Conservation (phyloP, 2,113 vertebrate genomes). For the Sialia sialis region DNA sequence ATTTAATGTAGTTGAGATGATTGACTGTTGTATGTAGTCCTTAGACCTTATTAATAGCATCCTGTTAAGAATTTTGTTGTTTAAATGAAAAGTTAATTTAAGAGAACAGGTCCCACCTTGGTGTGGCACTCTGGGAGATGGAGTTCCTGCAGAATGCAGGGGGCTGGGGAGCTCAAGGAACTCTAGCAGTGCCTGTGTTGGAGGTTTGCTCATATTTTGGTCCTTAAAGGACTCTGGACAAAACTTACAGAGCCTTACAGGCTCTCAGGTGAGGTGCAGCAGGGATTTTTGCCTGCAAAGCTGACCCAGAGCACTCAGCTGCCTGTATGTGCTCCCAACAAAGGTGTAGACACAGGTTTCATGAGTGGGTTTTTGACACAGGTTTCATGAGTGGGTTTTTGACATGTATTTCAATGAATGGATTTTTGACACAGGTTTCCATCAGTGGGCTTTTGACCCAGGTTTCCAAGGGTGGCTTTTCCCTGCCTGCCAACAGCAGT, state of each 20-base stretch:
- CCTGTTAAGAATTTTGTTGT: background rate
- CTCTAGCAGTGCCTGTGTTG: fast-evolving
- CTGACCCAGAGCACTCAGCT: background rate
- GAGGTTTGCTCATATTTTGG: background rate
- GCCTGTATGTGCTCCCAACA: background rate
- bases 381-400: too few relatives aligned
- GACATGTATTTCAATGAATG: too few relatives aligned
- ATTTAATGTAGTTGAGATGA: background rate
- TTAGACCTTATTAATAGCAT: background rate
- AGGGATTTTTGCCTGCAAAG: background rate
- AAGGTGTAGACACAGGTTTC: background rate
- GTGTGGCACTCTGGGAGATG: background rate
- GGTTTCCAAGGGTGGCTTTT: background rate
- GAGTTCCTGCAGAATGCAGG: fast-evolving
- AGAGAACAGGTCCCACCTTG: background rate
- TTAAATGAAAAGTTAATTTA: background rate
- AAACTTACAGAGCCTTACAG: background rate
- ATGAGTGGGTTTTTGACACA: too few relatives aligned
- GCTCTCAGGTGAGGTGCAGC: background rate
- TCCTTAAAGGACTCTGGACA: background rate
- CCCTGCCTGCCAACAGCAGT: background rate
- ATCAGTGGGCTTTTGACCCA: too few relatives aligned
- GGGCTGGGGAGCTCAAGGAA: background rate
- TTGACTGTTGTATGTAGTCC: fast-evolving
- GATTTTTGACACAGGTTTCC: too few relatives aligned